Evolutionary conservation across 2,797 vertebrate genomes (phyloP), one percentile per base, ranked within the genome.

Genomic region (Hirundo rustica): DNA sequence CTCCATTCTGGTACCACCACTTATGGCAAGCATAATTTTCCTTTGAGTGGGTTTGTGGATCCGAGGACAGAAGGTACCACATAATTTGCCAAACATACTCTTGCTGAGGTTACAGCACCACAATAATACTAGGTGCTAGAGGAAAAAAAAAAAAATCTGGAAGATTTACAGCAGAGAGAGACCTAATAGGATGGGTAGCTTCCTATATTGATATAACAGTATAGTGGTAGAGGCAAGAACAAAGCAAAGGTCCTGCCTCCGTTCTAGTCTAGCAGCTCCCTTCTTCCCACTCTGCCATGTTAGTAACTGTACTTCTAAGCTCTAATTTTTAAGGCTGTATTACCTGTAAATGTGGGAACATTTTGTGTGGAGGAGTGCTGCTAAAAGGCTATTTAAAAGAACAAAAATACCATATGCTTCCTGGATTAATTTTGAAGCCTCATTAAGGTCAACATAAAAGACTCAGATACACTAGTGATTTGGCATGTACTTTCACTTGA

Each of bases 331-430:
- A 72, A 75, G 82, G 50, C 66, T 92, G 25, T 82, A 94, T 73
- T 97, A 97, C 96, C 97, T 97, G 96, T 94, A 96, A 97, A 72
- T 75, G 88, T 87, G 73, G 93, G 92, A 97, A 95, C 83, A 96
- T 96, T 97, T 96, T 96, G 92, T 96, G 96, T 94, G 93, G 92
- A 92, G 96, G 96, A 97, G 93, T 97, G 92, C 92, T 95, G 88
- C 89, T 96, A 97, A 96, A 97, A 96, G 92, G 92, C 96, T 90
- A 96, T 95, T 96, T 97, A 96, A 96, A 97, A 97, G 96, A 97
- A 97, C 94, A 97, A 97, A 97, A 97, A 96, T 97, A 97, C 95
- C 95, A 97, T 98, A 97, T 95, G 95, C 92, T 98, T 97, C 94
- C 82, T 92, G 91, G 95, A 97, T 97, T 98, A 97, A 96, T 96